Percentiles rank a stretch among this genome's conserved stretches.
Conservation (phyloP, 2,797 vertebrate genomes). For the Platyrinchus mystaceus region DNA sequence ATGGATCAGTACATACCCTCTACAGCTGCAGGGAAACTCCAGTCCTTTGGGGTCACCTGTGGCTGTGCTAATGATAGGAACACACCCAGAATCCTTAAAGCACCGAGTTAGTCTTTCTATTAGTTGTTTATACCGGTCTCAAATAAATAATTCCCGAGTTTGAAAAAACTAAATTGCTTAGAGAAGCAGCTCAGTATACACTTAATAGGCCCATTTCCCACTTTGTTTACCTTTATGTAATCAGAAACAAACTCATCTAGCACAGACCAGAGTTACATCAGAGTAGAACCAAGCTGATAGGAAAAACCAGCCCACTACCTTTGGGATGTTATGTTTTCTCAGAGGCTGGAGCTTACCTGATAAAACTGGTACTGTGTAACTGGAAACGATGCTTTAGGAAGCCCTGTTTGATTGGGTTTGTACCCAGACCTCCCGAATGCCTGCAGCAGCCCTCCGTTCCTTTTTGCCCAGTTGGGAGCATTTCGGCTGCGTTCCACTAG, state of each 20-base stretch:
- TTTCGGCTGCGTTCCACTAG: conserved; percentile 44
- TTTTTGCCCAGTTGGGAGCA: background rate
- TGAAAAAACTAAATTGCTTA: background rate
- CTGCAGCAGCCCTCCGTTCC: background rate
- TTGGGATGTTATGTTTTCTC: background rate
- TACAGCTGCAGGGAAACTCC: background rate
- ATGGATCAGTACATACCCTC: background rate
- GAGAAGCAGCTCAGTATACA: background rate
- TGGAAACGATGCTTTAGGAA: background rate
- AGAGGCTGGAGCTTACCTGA: background rate
- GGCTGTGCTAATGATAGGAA: background rate
- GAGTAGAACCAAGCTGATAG: background rate
- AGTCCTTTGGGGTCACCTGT: background rate
- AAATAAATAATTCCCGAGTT: background rate
- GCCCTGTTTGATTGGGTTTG: background rate
- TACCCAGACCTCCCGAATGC: background rate
- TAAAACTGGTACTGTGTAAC: background rate
- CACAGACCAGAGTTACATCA: background rate
- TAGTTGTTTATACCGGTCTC: background rate
- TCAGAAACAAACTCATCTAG: background rate
- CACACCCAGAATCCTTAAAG: background rate
- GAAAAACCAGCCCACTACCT: background rate
- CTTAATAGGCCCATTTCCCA: background rate
- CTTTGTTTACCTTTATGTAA: background rate
- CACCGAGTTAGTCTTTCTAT: background rate